Evolutionary conservation across 2,888 invertebrate species (phyloP), one percentile per base, ranked within the genome.

Genomic region (Acronicta psi): DNA sequence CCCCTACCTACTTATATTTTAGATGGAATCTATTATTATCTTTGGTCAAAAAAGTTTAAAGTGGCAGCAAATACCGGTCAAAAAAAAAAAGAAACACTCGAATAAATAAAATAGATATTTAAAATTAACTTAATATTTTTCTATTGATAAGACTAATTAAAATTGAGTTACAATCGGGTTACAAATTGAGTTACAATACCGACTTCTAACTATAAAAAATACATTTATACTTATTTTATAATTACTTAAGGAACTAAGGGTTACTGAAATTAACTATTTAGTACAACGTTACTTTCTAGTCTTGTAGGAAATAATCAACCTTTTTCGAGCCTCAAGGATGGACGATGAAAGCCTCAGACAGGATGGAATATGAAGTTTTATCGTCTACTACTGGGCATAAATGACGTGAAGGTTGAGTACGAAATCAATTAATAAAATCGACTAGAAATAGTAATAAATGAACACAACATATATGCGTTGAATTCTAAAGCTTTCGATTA

Each of bases 391-490:
- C 25, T 25, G 25, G 10, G 25, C 25, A 25, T 0, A 9, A 9
- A 31, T 2, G 34, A 1, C n/a, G 6, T 2, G 7, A 25, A 14
- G 11, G 34, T 13, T 31, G 18, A 38, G 18, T 25, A 23, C 5
- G 18, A 17, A 34, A 8, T 45, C 14, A 14, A 31, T 8, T 34
- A 34, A 34, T 34, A 2, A n/a, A 34, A 16, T 43, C 40, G 65
- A 70, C 65, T 66, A 66, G 66, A 71, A 2, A 29, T 29, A 29
- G 29, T 29, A 11, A 29, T 11, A 11, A 29, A 29, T 29, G 11
- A 29, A 29, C 29, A 11, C 29, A 29, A 29, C 11, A 29, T 11
- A 29, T 29, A 29, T 2, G 10, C 11, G 11, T 29, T 29, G 29
- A 2, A 29, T 29, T 16, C 16, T 44, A 44, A 40, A 40, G 40